Conservation (phyloP, 2,888 invertebrate species). For the Linnaemya tessellans region DNA sequence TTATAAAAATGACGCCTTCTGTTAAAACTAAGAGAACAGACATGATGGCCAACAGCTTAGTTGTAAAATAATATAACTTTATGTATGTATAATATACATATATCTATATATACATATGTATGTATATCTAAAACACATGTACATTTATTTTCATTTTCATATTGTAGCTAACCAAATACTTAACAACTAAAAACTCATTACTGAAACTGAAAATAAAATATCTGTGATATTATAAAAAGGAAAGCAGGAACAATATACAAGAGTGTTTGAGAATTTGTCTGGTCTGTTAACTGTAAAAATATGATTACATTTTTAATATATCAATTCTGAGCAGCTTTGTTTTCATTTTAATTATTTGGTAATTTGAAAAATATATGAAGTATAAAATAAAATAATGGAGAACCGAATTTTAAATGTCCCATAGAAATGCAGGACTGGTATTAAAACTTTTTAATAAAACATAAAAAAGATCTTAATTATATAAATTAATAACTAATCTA, state of each 20-base stretch:
- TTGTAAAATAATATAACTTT: background rate
- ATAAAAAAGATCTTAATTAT: too few species aligned
- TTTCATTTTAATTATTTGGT: conserved; percentile 70
- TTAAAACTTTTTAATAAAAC: too few species aligned
- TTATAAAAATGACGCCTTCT: background rate
- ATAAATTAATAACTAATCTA: too few species aligned
- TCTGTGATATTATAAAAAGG: background rate
- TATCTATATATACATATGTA: background rate
- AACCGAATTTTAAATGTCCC: background rate
- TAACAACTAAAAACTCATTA: conserved; percentile 37
- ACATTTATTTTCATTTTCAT: background rate
- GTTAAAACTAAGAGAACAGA: background rate
- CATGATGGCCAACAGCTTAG: conserved; percentile 40
- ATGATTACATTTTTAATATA: conserved; percentile 67
- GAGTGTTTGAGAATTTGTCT: conserved; percentile 52
- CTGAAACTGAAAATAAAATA: conserved; percentile 8
- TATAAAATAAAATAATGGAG: background rate
- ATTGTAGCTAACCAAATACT: background rate
- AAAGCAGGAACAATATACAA: background rate
- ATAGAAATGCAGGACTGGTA: too few species aligned
- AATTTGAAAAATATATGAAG: conserved; percentile 24
- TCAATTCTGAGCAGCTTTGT: conserved; percentile 68
- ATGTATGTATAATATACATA: background rate
- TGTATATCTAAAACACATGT: background rate
- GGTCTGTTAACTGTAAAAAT: conserved; percentile 57